Conservation (phyloP, 1,140 invertebrate genomes). For the Cyclina sinensis region DNA sequence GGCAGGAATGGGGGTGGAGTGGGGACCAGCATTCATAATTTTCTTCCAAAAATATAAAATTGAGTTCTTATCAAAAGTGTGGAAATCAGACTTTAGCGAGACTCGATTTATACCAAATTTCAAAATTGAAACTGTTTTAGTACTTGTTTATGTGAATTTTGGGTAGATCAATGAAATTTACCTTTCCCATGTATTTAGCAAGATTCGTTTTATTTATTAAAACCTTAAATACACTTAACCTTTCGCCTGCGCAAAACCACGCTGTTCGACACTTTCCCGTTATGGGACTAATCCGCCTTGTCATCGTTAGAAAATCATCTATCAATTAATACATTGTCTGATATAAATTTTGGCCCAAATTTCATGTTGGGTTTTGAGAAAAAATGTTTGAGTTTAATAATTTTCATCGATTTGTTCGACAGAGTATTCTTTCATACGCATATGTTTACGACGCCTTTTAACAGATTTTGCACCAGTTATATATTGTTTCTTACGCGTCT, state of each 20-base stretch:
- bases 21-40: no score
- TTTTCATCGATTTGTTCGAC: slow-evolving; percentile 3
- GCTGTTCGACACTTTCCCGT: no score
- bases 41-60: no score
- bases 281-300: not conserved
- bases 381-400: not conserved
- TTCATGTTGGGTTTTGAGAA: not conserved
- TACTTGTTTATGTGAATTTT: no score
- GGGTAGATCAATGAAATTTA: no score
- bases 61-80: no score
- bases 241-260: not conserved
- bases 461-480: not conserved
- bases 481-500: slow-evolving; percentile 13
- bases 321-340: slow-evolving; percentile 3
- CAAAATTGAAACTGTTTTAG: no score
- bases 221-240: not conserved
- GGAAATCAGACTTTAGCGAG: no score
- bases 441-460: not conserved
- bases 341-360: not conserved
- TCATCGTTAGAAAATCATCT: not conserved
- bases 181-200: no score
- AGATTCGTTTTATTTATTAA: not conserved
- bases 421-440: not conserved
- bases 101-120: no score
- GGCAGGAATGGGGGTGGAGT: no score